phyloP scores from a whole-genome alignment of 2,113 vertebrate species.

The Trichomycterus rosablanca region DNA sequence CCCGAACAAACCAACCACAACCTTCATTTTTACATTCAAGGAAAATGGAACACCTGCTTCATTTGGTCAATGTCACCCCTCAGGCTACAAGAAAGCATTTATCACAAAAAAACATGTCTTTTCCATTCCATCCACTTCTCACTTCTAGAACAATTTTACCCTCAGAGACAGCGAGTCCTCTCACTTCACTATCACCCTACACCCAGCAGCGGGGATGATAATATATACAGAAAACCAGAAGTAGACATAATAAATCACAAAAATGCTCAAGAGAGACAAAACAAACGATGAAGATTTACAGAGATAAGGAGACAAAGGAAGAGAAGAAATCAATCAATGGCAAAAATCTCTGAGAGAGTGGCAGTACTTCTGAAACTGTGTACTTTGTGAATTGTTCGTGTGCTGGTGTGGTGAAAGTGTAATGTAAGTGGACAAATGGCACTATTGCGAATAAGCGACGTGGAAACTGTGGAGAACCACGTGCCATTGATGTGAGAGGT shows the following conservation, averaged over 20 bases:
- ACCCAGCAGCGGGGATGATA: conserved; percentile 11
- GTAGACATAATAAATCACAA: conserved; percentile 3
- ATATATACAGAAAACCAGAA: background rate
- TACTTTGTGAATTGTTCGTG: no score
- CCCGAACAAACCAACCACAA: background rate
- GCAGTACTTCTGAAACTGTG: no score
- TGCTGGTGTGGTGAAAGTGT: no score
- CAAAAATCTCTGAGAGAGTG: conserved; percentile 10
- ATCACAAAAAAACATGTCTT: conserved; percentile 46
- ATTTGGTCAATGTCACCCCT: conserved; percentile 41
- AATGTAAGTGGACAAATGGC: no score
- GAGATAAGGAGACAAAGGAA: background rate
- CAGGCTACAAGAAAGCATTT: conserved; percentile 42
- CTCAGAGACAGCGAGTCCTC: conserved; percentile 2
- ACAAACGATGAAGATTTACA: background rate
- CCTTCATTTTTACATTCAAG: conserved; percentile 13
- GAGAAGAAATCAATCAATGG: background rate
- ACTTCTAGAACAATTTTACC: conserved; percentile 10
- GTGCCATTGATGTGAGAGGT: no score
- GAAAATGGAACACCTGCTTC: conserved; percentile 16
- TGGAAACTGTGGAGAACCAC: no score
- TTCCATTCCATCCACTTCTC: conserved; percentile 16
- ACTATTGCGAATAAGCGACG: no score
- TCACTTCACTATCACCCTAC: conserved; percentile 7
- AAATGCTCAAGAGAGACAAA: background rate